Percentiles rank a stretch among this genome's conserved stretches.
phyloP scores from a whole-genome alignment of 2,797 vertebrate species.

The Euphonia xanthogaster region DNA sequence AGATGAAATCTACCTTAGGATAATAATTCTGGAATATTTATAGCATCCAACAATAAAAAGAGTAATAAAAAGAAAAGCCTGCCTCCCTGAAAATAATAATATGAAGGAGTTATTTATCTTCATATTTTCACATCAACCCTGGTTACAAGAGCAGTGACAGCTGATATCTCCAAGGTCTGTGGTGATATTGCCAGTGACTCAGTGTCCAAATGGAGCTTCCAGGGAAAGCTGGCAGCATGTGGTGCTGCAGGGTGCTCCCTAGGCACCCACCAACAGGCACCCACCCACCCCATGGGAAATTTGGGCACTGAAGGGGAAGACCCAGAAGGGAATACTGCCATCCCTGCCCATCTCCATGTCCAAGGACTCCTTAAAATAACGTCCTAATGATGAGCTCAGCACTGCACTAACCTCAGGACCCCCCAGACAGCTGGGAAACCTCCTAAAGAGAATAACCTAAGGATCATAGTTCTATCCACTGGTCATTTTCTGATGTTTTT shows the following conservation, averaged over 20 bases:
- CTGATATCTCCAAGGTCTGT: not conserved
- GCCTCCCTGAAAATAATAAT: slow-evolving; percentile 54
- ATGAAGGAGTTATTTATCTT: slow-evolving; percentile 61
- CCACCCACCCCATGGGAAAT: not conserved
- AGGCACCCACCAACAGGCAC: not conserved
- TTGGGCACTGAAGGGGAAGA: not conserved
- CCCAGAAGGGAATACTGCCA: fast-evolving
- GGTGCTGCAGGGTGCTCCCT: not conserved
- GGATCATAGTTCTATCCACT: not conserved
- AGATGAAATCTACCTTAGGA: slow-evolving; percentile 61
- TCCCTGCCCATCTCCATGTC: not conserved
- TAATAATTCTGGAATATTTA: slow-evolving; percentile 66
- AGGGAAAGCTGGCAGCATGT: not conserved
- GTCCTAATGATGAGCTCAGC: fast-evolving
- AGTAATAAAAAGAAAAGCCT: slow-evolving; percentile 61
- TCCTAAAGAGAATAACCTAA: not conserved
- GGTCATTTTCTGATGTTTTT: not conserved
- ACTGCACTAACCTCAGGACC: not conserved
- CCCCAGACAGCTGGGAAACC: not conserved
- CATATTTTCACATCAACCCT: slow-evolving; percentile 11
- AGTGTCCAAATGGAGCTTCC: not conserved
- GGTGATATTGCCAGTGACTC: not conserved
- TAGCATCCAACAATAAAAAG: slow-evolving; percentile 54
- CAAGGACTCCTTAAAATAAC: not conserved
- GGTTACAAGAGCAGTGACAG: slow-evolving; percentile 36